Percentiles rank a stretch among this genome's conserved stretches.
Evolutionary conservation across 1,140 invertebrate species (phyloP).

Genomic region (Sinella curviseta): DNA sequence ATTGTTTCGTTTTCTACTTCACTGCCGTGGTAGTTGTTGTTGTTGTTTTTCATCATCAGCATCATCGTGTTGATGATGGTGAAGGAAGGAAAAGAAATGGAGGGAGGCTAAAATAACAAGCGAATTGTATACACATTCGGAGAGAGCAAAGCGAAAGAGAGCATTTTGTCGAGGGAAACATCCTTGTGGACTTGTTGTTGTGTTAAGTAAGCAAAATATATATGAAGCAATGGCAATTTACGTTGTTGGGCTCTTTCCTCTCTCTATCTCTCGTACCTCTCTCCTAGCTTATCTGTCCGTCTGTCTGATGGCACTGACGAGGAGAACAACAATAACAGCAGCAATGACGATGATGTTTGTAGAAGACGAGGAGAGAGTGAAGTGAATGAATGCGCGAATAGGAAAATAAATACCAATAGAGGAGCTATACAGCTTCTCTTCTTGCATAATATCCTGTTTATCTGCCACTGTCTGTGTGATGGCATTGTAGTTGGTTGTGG

Average conservation of each 20-base stretch:
- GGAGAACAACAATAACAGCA: background rate
- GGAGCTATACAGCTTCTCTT: background rate
- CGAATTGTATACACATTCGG: background rate
- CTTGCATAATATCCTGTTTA: conserved; percentile 18
- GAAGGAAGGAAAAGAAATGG: conserved; percentile 3
- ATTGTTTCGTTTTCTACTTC: background rate
- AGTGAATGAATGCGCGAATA: conserved; percentile 14
- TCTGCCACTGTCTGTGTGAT: no score
- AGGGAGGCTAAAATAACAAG: conserved; percentile 27
- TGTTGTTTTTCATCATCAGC: no score
- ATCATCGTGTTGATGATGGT: background rate
- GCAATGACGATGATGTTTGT: background rate
- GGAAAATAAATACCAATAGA: background rate
- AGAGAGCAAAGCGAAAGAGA: background rate
- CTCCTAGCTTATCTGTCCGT: background rate
- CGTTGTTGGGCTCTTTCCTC: no score
- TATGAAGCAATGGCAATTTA: background rate
- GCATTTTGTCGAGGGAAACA: background rate
- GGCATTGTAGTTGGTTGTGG: no score
- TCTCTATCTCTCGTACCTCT: no score
- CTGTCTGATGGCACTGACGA: background rate
- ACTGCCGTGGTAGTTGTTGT: background rate
- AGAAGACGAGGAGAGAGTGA: background rate
- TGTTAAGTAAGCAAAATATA: background rate
- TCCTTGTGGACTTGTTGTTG: background rate